Conservation (phyloP, 2,888 invertebrate species). For the Eutolmus rufibarbis region DNA sequence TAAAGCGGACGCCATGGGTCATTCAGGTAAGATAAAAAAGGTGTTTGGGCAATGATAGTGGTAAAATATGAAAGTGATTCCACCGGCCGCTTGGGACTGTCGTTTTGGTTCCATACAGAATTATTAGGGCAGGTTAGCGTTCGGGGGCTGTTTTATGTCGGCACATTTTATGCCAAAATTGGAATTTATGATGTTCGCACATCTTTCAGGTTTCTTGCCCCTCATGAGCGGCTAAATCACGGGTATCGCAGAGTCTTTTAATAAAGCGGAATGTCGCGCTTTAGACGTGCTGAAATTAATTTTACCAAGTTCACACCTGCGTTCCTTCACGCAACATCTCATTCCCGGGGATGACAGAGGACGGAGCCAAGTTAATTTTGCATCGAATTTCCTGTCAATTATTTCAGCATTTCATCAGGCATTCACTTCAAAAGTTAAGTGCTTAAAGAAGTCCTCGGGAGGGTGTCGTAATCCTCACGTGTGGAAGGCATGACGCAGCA, state of each 20-base stretch:
- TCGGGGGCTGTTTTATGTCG: not conserved
- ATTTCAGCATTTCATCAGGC: constrained; percentile 1
- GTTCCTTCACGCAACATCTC: not conserved
- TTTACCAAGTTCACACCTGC: not conserved
- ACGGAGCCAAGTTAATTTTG: not conserved
- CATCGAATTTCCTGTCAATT: not conserved
- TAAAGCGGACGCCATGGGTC: not conserved
- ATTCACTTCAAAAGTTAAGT: constrained; percentile 4
- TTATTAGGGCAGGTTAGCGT: not conserved
- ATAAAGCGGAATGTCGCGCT: not conserved
- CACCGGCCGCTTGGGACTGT: not conserved
- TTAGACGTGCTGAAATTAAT: not conserved
- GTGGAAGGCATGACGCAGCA: constrained; percentile 1
- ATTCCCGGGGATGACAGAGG: not conserved
- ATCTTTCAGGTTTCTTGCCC: not conserved
- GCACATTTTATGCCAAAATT: not conserved
- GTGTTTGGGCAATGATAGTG: not conserved
- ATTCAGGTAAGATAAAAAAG: constrained; percentile 7
- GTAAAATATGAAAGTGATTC: not conserved
- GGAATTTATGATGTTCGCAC: not conserved
- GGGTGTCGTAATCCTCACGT: not conserved
- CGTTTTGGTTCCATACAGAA: not conserved
- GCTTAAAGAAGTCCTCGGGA: not conserved
- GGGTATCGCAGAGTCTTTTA: not conserved
- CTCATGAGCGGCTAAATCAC: not conserved